Percentiles rank a stretch among this genome's conserved stretches.
phyloP scores from a whole-genome alignment of 1,140 invertebrate species.

The Lysiphlebus fabarum region DNA sequence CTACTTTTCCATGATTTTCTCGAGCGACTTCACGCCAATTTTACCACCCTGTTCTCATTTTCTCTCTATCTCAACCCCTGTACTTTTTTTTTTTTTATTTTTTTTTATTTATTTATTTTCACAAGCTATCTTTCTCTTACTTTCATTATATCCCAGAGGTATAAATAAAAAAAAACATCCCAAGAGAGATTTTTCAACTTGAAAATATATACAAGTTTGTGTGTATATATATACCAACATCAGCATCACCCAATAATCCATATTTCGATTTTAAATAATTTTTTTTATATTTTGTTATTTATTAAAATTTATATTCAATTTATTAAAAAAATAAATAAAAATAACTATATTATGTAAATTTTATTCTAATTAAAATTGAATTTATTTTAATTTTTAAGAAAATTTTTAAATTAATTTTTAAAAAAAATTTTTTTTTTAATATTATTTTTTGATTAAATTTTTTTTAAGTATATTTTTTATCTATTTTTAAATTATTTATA shows the following conservation, averaged over 20 bases:
- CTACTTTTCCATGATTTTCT: slow-evolving; percentile 12
- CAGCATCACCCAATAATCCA: background rate
- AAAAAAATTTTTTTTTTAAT: too few species aligned
- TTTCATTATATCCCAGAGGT: too few species aligned
- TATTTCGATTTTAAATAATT: background rate
- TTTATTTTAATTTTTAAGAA: too few species aligned
- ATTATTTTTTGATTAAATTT: too few species aligned
- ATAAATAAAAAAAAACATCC: too few species aligned
- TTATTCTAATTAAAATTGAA: too few species aligned
- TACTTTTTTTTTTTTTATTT: too few species aligned
- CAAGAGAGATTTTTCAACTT: background rate
- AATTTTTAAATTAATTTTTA: too few species aligned
- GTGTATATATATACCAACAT: background rate
- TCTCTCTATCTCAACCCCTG: background rate
- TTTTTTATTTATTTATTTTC: too few species aligned
- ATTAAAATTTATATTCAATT: background rate
- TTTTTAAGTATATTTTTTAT: background rate
- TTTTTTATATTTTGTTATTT: slow-evolving; percentile 3
- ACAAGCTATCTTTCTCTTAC: too few species aligned
- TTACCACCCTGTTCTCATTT: background rate
- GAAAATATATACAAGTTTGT: background rate
- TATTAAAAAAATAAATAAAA: background rate
- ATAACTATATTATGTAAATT: too few species aligned
- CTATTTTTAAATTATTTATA: background rate
- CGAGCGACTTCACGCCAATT: slow-evolving; percentile 8